These are phyloP conservation scores for Barbus barbus DNA, from an alignment of 2,113 vertebrate genomes.

Conservation along the genomic window DNA sequence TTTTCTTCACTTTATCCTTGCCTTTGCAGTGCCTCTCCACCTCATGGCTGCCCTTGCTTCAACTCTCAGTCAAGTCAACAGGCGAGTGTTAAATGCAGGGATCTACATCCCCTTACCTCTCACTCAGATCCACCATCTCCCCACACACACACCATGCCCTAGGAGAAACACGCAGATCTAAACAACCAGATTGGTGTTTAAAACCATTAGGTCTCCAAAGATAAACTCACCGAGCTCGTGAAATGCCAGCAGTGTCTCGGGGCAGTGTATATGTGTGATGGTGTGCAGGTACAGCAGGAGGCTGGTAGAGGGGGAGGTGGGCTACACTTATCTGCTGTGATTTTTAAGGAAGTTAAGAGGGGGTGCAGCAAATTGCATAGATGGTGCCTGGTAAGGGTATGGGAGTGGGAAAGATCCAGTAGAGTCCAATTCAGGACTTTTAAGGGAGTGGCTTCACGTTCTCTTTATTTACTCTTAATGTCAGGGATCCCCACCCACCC, in stretches of 20 bases:
- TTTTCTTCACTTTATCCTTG: neutral
- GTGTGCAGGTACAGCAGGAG: constrained; percentile 72
- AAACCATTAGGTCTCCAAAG: constrained; percentile 73
- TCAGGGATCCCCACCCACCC: constrained; percentile 43
- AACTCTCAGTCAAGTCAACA: constrained; percentile 57
- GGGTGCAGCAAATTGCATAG: constrained; percentile 49
- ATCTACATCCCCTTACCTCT: constrained; percentile 47
- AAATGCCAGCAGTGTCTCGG: constrained; percentile 64
- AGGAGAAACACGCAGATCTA: constrained; percentile 63
- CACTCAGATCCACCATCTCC: constrained; percentile 32
- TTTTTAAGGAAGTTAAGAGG: constrained; percentile 56
- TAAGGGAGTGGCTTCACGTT: constrained; percentile 31
- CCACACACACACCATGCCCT: constrained; percentile 50
- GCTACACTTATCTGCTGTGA: constrained; percentile 61
- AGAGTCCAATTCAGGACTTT: neutral
- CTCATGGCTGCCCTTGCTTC: constrained; percentile 40
- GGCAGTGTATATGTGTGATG: constrained; percentile 65
- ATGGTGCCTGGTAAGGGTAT: constrained; percentile 48
- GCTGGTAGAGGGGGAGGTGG: constrained; percentile 42
- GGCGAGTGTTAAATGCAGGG: constrained; percentile 60
- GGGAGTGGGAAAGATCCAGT: neutral
- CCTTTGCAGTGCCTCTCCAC: neutral
- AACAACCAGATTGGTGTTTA: constrained; percentile 75
- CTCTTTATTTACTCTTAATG: constrained; percentile 54
- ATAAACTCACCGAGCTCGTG: constrained; percentile 65